Percentiles rank a stretch among this genome's conserved stretches.
These are phyloP conservation scores for Rhagium mordax DNA, from an alignment of 2,888 invertebrate genomes.

Conservation along the genomic window DNA sequence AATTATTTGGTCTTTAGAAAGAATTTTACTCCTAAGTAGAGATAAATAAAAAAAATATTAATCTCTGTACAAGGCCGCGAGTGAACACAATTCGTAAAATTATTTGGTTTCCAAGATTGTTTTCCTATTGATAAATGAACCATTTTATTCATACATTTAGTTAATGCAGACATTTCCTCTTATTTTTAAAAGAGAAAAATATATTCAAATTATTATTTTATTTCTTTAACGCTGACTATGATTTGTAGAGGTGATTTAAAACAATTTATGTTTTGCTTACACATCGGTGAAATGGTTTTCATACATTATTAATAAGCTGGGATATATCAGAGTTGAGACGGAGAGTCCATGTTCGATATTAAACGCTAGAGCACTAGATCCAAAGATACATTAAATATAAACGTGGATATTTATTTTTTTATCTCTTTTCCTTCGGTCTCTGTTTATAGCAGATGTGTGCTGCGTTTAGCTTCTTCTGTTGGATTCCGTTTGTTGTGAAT, in stretches of 20 bases:
- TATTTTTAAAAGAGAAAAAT: slow-evolving; percentile 21
- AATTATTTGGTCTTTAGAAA: no score
- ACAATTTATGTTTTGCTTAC: slow-evolving; percentile 58
- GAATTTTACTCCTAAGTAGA: no score
- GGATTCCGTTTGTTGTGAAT: not conserved
- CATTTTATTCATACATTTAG: no score
- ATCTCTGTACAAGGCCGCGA: no score
- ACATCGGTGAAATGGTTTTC: slow-evolving; percentile 50
- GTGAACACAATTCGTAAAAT: no score
- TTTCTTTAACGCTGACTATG: slow-evolving; percentile 37
- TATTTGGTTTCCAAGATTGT: no score
- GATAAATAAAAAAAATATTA: no score
- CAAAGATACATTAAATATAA: slow-evolving; percentile 10
- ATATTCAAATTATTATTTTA: slow-evolving; percentile 46
- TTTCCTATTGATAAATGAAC: no score
- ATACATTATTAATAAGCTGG: slow-evolving; percentile 56
- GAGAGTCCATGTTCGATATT: slow-evolving; percentile 53
- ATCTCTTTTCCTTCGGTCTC: not conserved
- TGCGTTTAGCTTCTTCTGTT: not conserved
- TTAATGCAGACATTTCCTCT: no score
- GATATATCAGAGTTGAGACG: slow-evolving; percentile 44
- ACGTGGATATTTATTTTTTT: slow-evolving; percentile 16
- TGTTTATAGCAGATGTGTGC: not conserved
- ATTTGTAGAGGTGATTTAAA: slow-evolving; percentile 50
- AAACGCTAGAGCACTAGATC: slow-evolving; percentile 51